Percentiles rank a stretch among this genome's conserved stretches.
phyloP scores from a whole-genome alignment of 2,113 vertebrate species.

The Chloropsis cyanopogon region DNA sequence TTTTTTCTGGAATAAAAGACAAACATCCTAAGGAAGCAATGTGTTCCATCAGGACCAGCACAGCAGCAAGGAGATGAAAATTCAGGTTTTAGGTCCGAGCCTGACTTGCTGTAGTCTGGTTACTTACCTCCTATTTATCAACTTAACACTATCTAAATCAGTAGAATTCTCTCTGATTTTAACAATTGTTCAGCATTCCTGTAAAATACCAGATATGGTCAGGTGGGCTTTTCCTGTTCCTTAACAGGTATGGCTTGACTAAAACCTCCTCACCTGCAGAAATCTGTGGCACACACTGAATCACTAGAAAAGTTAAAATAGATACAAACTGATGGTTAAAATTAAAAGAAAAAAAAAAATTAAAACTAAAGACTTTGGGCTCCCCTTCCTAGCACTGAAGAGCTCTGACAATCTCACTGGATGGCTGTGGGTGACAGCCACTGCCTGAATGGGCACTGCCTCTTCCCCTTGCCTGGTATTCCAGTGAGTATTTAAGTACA shows the following conservation, averaged over 20 bases:
- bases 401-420: background rate
- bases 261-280: background rate
- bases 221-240: background rate
- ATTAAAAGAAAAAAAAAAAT: background rate
- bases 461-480: background rate
- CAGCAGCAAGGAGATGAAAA: background rate
- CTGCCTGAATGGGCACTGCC: background rate
- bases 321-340: background rate
- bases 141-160: background rate
- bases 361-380: background rate
- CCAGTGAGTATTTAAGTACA: background rate
- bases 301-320: background rate
- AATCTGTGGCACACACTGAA: background rate
- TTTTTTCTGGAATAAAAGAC: background rate
- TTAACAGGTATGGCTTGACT: background rate
- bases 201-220: background rate
- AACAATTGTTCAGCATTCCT: background rate
- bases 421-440: fast-evolving
- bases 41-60: background rate
- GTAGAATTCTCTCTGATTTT: background rate
- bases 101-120: background rate
- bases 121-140: background rate
- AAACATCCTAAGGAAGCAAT: background rate
- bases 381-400: background rate
- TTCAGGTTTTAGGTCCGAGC: background rate